Base-by-base conservation (phyloP, 2,888 invertebrate species). In the Apodemia mormo region DNA sequence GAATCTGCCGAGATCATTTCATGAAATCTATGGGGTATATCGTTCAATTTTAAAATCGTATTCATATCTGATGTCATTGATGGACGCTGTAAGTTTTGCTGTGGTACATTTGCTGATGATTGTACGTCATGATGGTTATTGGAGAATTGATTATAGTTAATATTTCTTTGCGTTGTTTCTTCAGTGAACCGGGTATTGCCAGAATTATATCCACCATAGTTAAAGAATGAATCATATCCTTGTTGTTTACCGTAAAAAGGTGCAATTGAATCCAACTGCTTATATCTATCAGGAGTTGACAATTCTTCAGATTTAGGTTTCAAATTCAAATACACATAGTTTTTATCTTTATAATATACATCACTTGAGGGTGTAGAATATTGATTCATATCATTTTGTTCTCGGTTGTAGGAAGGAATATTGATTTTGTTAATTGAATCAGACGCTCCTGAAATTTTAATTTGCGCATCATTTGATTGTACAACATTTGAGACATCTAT, bases 401-500 rank as follows among this genome's bases (percentile, higher is more conserved):
- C 90, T 79, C 86, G 90, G n/a, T 77, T 84, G 71, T 82, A 84
- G 70, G 79, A 87, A 66, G 77, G 77, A 54, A 84, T 67, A 68
- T 75, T 78, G 66, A 80, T 87, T 72, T 82, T 83, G 58, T 82
- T 82, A 70, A 70, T 83, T 65, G 73, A 77, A 61, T 88, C 87
- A 45, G 78, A 75, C 9, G 71, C 77, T 14, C 77, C 70, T 33
- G 78, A 69, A 10, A 75, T 71, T 78, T 88, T 90, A 4, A 76
- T 56, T 71, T 84, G 82, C 7, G 81, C 74, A 64, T 90, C 88
- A 37, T 85, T 83, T 74, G 87, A 89, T 29, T 84, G 77, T 12
- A 93, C 86, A 45, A 91, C 89, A 74, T 93, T 94, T 52, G 92
- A 88, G 4, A 91, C 86, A 76, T 91, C 93, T 66, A 93, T 91